These are phyloP conservation scores for Rhineura floridana DNA, from an alignment of 2,113 vertebrate species.

Conservation along the genomic window DNA sequence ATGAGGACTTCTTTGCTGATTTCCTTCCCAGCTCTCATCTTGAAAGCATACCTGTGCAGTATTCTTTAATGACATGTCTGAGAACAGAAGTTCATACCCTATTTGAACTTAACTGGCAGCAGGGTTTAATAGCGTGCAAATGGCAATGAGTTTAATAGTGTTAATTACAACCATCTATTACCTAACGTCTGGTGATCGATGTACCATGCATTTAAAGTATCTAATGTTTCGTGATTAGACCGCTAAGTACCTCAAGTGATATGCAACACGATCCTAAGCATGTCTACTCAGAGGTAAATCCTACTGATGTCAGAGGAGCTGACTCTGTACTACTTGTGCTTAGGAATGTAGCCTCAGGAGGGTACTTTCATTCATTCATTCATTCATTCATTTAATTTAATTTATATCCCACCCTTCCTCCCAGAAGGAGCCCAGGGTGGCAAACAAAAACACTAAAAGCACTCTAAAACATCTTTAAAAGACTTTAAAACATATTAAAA, in stretches of 20 bases:
- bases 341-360: background rate
- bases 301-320: background rate
- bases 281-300: background rate
- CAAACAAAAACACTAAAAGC: too few relatives aligned
- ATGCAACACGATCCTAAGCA: background rate
- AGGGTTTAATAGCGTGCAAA: background rate
- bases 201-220: background rate
- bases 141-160: background rate
- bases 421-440: too few relatives aligned
- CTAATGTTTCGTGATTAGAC: background rate
- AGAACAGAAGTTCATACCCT: slow-evolving; percentile 19
- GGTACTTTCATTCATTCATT: too few relatives aligned
- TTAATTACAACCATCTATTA: background rate
- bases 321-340: background rate
- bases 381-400: too few relatives aligned
- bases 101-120: background rate
- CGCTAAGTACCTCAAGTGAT: background rate
- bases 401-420: too few relatives aligned
- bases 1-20: background rate
- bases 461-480: too few relatives aligned
- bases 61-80: background rate
- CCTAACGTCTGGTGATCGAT: background rate
- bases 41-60: background rate
- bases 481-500: too few relatives aligned
- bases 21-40: background rate